Evolutionary conservation across 2,888 invertebrate species (phyloP).

Genomic region (Acrobasis suavella): DNA sequence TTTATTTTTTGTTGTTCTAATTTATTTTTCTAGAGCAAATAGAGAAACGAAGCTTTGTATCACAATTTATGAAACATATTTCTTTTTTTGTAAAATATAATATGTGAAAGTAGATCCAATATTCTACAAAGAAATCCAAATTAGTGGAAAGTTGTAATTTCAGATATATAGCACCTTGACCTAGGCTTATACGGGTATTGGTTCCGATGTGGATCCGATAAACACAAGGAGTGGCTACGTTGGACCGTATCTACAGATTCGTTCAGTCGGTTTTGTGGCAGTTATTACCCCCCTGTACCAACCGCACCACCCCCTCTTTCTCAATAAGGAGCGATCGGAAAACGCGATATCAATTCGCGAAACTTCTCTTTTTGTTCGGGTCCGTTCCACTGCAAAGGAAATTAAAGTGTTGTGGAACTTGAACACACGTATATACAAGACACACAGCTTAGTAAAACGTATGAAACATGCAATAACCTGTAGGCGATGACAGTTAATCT

Average conservation of each 20-base stretch:
- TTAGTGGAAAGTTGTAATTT: not conserved
- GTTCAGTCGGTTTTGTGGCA: conserved; percentile 57
- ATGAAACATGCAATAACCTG: not conserved
- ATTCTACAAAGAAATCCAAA: not conserved
- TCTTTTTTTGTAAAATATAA: too few species aligned
- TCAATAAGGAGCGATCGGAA: conserved; percentile 54
- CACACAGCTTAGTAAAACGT: not conserved
- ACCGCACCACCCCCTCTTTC: conserved; percentile 33
- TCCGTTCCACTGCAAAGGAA: conserved; percentile 43
- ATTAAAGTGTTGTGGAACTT: conserved; percentile 51
- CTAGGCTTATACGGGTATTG: not conserved
- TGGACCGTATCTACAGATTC: conserved; percentile 49
- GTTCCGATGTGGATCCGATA: conserved; percentile 36
- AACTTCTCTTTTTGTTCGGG: conserved; percentile 52
- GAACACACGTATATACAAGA: conserved; percentile 21
- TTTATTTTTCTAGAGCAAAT: not conserved
- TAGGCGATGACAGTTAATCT: not conserved
- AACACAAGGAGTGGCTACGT: conserved; percentile 37
- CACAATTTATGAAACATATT: not conserved
- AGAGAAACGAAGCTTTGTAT: not conserved
- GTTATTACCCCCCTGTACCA: conserved; percentile 49
- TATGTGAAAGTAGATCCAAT: too few species aligned
- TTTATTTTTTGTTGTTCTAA: not conserved
- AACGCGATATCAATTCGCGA: conserved; percentile 62
- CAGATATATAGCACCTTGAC: not conserved